Base-by-base conservation (phyloP, 2,888 invertebrate genomes). In the Liopterus haemorrhoidalis region DNA sequence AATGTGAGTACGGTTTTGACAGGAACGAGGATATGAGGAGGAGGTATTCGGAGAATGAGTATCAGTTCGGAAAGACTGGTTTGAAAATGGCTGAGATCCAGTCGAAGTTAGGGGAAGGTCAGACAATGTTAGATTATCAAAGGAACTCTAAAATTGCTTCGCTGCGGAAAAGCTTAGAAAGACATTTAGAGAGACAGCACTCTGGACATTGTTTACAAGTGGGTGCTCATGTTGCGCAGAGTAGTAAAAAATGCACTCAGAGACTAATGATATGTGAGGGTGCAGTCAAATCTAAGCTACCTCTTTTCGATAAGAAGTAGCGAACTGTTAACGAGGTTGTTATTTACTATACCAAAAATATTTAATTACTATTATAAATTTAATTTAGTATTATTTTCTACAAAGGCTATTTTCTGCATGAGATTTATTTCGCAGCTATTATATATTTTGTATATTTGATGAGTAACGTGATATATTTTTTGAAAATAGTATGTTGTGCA, bases 211-310 rank as follows among this genome's bases (percentile, higher is more conserved):
- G 63, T 53, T 54, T 71, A 61, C 52, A 68, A 55, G 57, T 63
- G 52, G 33, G 57, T 56, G 21, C 63, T 63, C 2, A 64, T 57
- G 35, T 56, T 64, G 39, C 61, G 62, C 21, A 59, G 59, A 25
- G 32, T 27, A 50, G 36, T 38, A 50, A 50, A 25, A 71, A 76
- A 49, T 75, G 76, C 56, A 71, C 71, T 53, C 81, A 79, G 58
- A 70, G 86, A 32, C 74, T 88, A 53, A 79, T 82, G 62, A 76
- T 90, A 22, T 90, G 89, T 67, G 89, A 89, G 62, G 90, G 90
- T 52, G 89, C 89, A 39, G 90, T 90, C 48, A 77, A 81, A 60
- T 88, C 87, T 40, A 90, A 90, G 68, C 73, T 90, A 62, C 85
- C 85, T 52, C 77, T 90, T 27, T 90, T 90, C 67, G 90, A 90